phyloP scores from a whole-genome alignment of 2,888 invertebrate species.

The Meghimatium bilineatum region DNA sequence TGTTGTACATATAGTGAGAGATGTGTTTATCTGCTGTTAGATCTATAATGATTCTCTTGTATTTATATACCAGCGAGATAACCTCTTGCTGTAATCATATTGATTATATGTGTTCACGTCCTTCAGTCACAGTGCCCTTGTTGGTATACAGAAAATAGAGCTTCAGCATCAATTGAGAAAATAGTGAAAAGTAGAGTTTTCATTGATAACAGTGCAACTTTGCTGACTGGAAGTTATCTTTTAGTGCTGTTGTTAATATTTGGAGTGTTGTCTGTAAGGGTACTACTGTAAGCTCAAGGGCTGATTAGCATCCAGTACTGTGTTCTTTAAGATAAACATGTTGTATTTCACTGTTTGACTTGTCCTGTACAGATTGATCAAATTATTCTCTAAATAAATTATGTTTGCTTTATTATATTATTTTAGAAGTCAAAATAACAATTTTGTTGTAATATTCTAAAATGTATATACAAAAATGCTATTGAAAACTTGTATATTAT shows the following conservation, averaged over 20 bases:
- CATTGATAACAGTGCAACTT: too few species aligned
- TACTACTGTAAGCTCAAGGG: not conserved
- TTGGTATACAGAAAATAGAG: too few species aligned
- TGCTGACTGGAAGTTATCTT: not conserved
- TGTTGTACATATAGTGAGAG: too few species aligned
- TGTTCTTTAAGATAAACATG: not conserved
- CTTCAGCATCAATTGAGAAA: too few species aligned
- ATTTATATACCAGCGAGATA: too few species aligned
- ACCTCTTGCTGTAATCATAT: too few species aligned
- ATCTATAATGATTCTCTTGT: too few species aligned
- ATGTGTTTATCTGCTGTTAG: too few species aligned
- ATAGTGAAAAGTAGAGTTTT: too few species aligned
- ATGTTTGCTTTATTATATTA: not conserved
- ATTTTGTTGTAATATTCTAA: not conserved
- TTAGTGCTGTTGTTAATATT: not conserved
- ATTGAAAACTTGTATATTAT: not conserved
- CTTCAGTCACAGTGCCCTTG: too few species aligned
- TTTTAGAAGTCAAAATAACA: not conserved
- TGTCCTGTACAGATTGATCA: not conserved
- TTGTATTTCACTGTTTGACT: not conserved
- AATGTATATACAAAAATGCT: conserved; percentile 6
- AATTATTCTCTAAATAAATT: not conserved
- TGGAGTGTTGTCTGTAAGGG: not conserved
- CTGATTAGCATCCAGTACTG: not conserved
- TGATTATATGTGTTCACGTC: too few species aligned